Conservation (phyloP, 2,113 vertebrate genomes). For the Cygnus atratus region DNA sequence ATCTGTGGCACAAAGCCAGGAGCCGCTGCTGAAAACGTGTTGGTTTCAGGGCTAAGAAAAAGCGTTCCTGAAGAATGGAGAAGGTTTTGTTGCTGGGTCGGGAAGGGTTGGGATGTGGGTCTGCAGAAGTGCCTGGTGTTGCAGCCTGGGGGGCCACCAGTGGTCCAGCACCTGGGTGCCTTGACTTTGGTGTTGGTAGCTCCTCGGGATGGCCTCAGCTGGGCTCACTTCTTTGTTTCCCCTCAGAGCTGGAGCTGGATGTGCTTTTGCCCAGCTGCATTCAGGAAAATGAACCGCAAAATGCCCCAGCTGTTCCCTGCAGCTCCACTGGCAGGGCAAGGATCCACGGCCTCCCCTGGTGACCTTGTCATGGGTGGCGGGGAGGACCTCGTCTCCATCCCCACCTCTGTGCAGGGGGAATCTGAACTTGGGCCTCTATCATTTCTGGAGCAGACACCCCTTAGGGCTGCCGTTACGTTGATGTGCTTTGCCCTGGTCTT, state of each 20-base stretch:
- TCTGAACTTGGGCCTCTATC: fast-evolving
- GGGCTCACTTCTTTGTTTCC: not conserved
- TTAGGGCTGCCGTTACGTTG: not conserved
- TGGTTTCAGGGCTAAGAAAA: not conserved
- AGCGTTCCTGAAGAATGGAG: fast-evolving
- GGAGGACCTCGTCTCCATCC: not conserved
- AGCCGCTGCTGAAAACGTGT: not conserved
- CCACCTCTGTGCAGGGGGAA: not conserved
- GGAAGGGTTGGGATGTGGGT: fast-evolving
- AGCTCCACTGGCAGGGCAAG: fast-evolving
- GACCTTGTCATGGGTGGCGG: not conserved
- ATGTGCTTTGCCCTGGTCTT: not conserved
- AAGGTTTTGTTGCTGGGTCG: not conserved
- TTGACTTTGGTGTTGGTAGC: not conserved
- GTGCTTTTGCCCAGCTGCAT: not conserved
- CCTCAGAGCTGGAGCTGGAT: not conserved
- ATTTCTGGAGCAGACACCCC: not conserved
- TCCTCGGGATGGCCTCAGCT: not conserved
- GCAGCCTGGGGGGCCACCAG: fast-evolving
- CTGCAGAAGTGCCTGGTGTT: not conserved
- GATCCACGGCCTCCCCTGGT: fast-evolving
- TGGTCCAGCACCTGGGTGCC: not conserved
- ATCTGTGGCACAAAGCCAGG: not conserved
- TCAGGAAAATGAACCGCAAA: not conserved
- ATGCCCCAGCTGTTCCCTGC: fast-evolving